Conservation (phyloP, 2,888 invertebrate genomes). For the Tholera decimalis region DNA sequence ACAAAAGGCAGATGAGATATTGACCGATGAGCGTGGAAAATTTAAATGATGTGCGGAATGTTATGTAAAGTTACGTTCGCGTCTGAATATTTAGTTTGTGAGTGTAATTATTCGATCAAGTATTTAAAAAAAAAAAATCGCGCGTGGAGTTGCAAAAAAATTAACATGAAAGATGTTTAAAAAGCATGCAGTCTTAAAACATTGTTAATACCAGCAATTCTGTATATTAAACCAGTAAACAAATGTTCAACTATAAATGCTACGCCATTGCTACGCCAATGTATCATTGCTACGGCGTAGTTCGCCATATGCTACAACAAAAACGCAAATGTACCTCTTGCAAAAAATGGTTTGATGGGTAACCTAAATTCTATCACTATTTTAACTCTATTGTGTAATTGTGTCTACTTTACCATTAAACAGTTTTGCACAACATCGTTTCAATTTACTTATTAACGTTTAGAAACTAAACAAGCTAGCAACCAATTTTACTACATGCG, state of each 20-base stretch:
- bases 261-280: neutral
- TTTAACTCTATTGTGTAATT: neutral
- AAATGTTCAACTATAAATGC: neutral
- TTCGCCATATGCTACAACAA: neutral
- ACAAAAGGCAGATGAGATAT: constrained; percentile 52
- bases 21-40: constrained; percentile 64
- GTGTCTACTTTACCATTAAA: neutral
- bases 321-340: too few relatives aligned
- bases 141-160: neutral
- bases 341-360: too few relatives aligned
- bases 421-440: neutral
- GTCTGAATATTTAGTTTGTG: neutral
- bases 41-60: constrained; percentile 40
- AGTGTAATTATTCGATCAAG: neutral
- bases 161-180: neutral
- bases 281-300: constrained; percentile 39
- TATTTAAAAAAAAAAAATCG: neutral
- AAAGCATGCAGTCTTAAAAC: neutral
- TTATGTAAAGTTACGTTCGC: constrained; percentile 21
- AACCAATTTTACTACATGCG: constrained; percentile 56
- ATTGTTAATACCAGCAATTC: neutral
- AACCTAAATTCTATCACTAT: neutral
- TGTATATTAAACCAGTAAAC: neutral
- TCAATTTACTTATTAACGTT: constrained; percentile 26
- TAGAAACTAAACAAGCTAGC: constrained; percentile 43